Percentiles rank a stretch among this genome's conserved stretches.
phyloP scores from a whole-genome alignment of 2,113 vertebrate genomes.

The human region GRCh38 chr6:61894001-61894500 shows the following conservation, averaged over 20 bases:
- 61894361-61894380: background rate
- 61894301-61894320: background rate
- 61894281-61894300: background rate
- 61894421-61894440: background rate
- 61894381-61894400: background rate
- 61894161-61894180: background rate
- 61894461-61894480: background rate
- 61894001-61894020: background rate
- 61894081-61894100: fast-evolving
- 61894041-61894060: background rate
- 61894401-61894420: background rate
- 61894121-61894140: background rate
- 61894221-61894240: background rate
- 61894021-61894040: background rate
- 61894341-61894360: background rate
- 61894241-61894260: background rate
- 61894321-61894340: background rate
- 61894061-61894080: background rate
- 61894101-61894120: background rate
- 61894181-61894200: background rate
- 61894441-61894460: background rate
- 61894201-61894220: background rate
- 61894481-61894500: background rate
- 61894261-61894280: background rate
- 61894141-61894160: background rate